Percentiles rank a stretch among this genome's conserved stretches.
These are phyloP conservation scores for Zingel zingel DNA, from an alignment of 2,113 vertebrate species.

Conservation along the genomic window DNA sequence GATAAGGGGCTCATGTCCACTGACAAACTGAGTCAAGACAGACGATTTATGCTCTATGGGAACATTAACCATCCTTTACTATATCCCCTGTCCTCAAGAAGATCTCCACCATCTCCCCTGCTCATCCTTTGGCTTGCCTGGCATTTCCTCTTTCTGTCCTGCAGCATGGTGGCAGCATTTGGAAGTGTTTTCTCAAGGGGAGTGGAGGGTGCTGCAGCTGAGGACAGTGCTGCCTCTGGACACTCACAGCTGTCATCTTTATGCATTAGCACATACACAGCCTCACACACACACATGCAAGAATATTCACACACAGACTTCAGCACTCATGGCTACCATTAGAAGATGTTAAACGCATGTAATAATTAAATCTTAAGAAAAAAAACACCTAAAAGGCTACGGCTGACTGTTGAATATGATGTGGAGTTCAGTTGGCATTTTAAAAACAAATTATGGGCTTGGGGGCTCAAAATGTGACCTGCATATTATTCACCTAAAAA, in stretches of 20 bases:
- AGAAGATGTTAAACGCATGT: constrained; percentile 10
- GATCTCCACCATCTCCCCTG: constrained; percentile 66
- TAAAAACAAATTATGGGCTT: not conserved
- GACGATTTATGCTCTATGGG: constrained; percentile 5
- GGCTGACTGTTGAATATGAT: not conserved
- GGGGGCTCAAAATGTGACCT: not conserved
- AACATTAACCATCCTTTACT: constrained; percentile 44
- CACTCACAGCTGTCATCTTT: constrained; percentile 34
- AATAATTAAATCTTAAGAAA: constrained; percentile 28
- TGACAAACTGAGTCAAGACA: constrained; percentile 30
- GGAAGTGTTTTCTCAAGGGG: constrained; percentile 67
- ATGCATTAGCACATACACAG: not conserved
- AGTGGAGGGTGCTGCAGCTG: constrained; percentile 45
- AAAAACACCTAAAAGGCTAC: not conserved
- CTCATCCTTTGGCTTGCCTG: constrained; percentile 72
- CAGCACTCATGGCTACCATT: constrained; percentile 2
- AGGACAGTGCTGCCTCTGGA: constrained; percentile 33
- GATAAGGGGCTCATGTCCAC: constrained; percentile 25
- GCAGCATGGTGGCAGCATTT: constrained; percentile 70
- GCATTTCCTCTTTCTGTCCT: constrained; percentile 78
- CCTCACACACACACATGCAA: not conserved
- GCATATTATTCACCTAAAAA: not conserved
- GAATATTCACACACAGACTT: constrained; percentile 2
- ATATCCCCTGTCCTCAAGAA: constrained; percentile 35
- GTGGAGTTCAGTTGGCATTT: not conserved